Percentiles rank a stretch among this genome's conserved stretches.
Conservation (phyloP, 2,113 vertebrate species). For the Micronycteris hirsuta region DNA sequence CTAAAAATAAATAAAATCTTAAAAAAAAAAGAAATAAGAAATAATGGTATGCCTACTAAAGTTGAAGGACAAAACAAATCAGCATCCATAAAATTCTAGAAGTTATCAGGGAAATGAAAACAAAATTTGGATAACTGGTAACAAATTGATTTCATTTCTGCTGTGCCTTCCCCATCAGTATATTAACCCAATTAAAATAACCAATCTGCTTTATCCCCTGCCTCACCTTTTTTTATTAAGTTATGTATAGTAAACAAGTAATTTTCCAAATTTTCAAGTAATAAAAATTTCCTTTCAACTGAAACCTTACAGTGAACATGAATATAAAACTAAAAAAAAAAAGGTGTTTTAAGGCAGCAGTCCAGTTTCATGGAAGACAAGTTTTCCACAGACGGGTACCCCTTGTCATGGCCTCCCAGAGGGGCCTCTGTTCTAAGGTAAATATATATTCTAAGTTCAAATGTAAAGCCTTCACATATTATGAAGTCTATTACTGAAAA, state of each 20-base stretch:
- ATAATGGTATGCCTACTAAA: not conserved
- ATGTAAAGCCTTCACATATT: not conserved
- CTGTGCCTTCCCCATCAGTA: not conserved
- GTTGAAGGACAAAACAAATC: not conserved
- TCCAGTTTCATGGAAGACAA: no score
- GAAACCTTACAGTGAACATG: not conserved
- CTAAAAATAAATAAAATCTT: no score
- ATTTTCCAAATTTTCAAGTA: constrained; percentile 11
- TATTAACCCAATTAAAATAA: constrained; percentile 2
- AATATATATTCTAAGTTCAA: constrained; percentile 11
- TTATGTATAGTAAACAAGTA: not conserved
- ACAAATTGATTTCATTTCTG: not conserved
- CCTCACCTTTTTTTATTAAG: not conserved
- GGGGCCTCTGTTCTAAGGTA: not conserved
- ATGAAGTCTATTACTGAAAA: not conserved
- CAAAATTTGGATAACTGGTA: not conserved
- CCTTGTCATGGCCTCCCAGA: no score
- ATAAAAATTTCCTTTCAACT: constrained; percentile 7
- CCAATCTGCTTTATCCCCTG: not conserved
- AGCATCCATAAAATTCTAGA: not conserved
- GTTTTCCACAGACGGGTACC: no score
- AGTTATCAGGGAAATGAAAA: not conserved
- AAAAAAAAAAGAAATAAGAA: not conserved
- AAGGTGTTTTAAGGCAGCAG: no score
- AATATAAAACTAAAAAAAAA: not conserved